Conservation (phyloP, 2,797 vertebrate species). For the Gobio occitaniae region DNA sequence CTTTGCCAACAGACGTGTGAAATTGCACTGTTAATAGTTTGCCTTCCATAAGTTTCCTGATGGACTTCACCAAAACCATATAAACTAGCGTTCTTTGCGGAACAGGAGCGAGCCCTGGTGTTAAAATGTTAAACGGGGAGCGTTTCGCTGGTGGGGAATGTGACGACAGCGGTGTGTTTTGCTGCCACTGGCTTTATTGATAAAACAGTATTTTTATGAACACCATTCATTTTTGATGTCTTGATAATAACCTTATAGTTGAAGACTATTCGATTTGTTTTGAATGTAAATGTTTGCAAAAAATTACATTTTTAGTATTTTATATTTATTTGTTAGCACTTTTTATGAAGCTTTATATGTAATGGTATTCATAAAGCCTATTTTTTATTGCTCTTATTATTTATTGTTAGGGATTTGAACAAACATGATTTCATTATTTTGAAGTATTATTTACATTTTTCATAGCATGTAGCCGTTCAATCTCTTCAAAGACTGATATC, state of each 20-base stretch:
- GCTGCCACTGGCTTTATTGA: constrained; percentile 1
- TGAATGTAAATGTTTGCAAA: not conserved
- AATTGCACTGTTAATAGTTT: constrained; percentile 29
- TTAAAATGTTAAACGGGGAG: not conserved
- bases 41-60: constrained; percentile 18
- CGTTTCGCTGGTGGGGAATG: not conserved
- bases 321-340: not conserved
- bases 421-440: not conserved
- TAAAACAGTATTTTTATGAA: not conserved
- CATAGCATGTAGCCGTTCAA: not conserved
- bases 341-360: constrained; percentile 1
- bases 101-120: not conserved
- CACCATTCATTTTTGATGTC: not conserved
- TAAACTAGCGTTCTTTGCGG: not conserved
- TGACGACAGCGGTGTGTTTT: not conserved
- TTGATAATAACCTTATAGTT: not conserved
- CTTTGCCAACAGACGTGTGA: constrained; percentile 7
- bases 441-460: not conserved
- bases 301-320: not conserved
- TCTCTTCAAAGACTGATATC: not conserved
- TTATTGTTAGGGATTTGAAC: not conserved
- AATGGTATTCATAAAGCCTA: not conserved
- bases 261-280: not conserved
- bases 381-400: not conserved
- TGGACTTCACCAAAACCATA: not conserved